Evolutionary conservation across 2,797 vertebrate genomes (phyloP), one percentile per base, ranked within the genome.

Genomic region (Chaenodraco wilsoni): DNA sequence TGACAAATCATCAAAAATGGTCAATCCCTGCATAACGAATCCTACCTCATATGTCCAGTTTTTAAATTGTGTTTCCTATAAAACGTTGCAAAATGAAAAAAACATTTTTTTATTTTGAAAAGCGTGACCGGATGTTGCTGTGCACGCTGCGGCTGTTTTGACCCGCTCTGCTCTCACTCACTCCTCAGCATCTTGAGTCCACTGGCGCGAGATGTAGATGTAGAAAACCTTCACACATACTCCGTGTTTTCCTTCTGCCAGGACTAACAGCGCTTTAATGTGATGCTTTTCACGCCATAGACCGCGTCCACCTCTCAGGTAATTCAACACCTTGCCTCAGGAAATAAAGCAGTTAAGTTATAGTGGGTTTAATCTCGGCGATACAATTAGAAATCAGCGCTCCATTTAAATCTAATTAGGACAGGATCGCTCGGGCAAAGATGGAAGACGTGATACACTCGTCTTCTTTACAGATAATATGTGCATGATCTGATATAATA

Each of bases 181-280:
- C 84, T 74, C 68, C 16, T 33, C 79, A 70, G 78, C 80, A 79
- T 86, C 85, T 79, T 44, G 40, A 73, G 52, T 78, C 63, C 46
- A 61, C 77, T 67, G 89, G 86, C 81, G 89, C 85, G 84, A 83
- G 88, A 84, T 81, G 51, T 74, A 33, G 43, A 11, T 48, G 58
- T 14, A 11, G 46, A 21, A 33, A 74, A 8, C 72, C 61, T 62
- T 4, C 61, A 11, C 45, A 14, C 71, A 8, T 65, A 13, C 48
- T 67, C 52, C 31, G n/a, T 31, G 15, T 33, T 45, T 44, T 70
- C 31, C 40, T 52, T 2, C 40, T 23, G 49, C 51, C 58, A 43
- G 75, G 69, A 82, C 37, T 46, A 46, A 17, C 65, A 9, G 33
- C 67, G 44, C 12, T 66, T 40, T 9, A 21, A 44, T 71, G 9